Evolutionary conservation across 1,140 invertebrate species (phyloP), one percentile per base, ranked within the genome.

Genomic region (Cotesia vestalis): DNA sequence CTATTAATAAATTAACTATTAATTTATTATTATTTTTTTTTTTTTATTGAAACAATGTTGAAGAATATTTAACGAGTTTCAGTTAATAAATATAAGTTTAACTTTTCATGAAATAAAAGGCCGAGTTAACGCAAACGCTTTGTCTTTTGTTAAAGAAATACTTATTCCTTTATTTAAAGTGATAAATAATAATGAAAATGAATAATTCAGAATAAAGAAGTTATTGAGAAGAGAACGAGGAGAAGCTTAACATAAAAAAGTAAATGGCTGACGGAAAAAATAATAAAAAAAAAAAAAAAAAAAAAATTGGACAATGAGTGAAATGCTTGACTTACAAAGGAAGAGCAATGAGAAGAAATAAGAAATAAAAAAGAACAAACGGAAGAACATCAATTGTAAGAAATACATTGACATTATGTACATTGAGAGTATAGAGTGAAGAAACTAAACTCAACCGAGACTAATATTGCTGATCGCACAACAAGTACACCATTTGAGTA

Each of bases 391-490:
- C 27, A 20, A 61, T 46, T 17, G 17, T 27, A 61, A 27, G 11
- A 57, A 17, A 20, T 57, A 57, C 20, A 57, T 57, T 17, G 27
- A 46, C 11, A 46, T 46, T 46, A 46, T 9, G 40, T 52, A n/a
- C n/a, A 52, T 52, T 11, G 9, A n/a, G 9, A 52, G 51, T 52
- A 52, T n/a, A 27, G 27, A 27, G 27, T 27, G 27, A 27, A 35
- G 63, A 71, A 79, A 75, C 78, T 20, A 52, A 57, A 55, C 5
- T 52, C 14, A 57, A 61, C 40, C 72, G 57, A 72, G 72, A 79
- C 77, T 81, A 82, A 84, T 79, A 82, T 76, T 82, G 81, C 76
- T 81, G 80, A 81, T 81, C 76, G 72, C 74, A 76, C 76, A 69
- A 27, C 27, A 27, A 27, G 27, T 27, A 27, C 1, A 27, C 27